Evolutionary conservation across 2,113 vertebrate species (phyloP).

Genomic region (Tinamus guttatus): DNA sequence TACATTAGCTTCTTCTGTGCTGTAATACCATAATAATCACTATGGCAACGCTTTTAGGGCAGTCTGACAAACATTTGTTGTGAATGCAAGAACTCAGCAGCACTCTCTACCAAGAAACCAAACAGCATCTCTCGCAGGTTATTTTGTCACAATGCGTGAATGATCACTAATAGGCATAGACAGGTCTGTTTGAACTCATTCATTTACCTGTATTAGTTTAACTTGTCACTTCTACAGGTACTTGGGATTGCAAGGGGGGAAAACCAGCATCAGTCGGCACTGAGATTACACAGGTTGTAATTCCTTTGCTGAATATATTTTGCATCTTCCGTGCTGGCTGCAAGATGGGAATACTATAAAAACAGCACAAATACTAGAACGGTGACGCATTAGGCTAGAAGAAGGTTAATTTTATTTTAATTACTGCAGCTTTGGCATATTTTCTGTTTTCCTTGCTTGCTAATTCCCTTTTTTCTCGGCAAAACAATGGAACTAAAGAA

Average conservation of each 20-base stretch:
- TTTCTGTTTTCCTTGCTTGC: slow-evolving; percentile 53
- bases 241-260: neutral
- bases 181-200: slow-evolving; percentile 36
- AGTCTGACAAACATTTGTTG: slow-evolving; percentile 80
- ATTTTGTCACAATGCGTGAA: slow-evolving; percentile 44
- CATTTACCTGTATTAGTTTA: slow-evolving; percentile 43
- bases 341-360: slow-evolving; percentile 11
- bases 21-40: slow-evolving; percentile 82
- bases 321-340: neutral
- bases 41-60: slow-evolving; percentile 81
- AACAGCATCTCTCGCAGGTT: slow-evolving; percentile 31
- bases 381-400: neutral
- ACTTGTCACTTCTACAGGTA: slow-evolving; percentile 51
- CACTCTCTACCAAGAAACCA: slow-evolving; percentile 73
- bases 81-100: slow-evolving; percentile 78
- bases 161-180: slow-evolving; percentile 46
- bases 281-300: slow-evolving; percentile 31
- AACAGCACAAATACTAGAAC: slow-evolving; percentile 8
- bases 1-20: slow-evolving; percentile 80
- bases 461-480: slow-evolving; percentile 43
- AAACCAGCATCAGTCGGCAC: neutral
- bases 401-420: slow-evolving; percentile 54
- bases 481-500: slow-evolving; percentile 49
- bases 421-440: slow-evolving; percentile 9
- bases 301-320: slow-evolving; percentile 16